Base-by-base conservation (phyloP, 2,888 invertebrate species). In the Lasioglossum malachurum region DNA sequence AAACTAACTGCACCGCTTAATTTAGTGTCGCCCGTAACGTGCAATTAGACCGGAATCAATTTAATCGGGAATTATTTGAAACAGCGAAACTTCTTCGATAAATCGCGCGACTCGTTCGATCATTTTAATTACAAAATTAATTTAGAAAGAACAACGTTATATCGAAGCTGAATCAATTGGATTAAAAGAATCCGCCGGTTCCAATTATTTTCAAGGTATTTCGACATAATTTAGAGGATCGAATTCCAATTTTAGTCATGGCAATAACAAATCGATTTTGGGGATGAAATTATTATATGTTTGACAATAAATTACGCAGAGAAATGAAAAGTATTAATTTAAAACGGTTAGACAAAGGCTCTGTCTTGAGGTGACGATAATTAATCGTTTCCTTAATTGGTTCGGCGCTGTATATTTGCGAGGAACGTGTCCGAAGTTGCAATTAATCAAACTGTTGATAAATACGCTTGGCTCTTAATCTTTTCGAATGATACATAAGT, bases 361-460 rank as follows among this genome's bases (percentile, higher is more conserved):
- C 53, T 72, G 44, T 53, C 27, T 35, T 41, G 35, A 72, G 74
- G 46, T 19, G 83, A 77, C 69, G 83, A 46, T 84, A 74, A 84
- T 84, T 84, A 84, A 84, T 84, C 49, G 74, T 82, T 82, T 77
- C 31, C 84, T 82, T 84, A 84, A 84, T 82, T 84, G 74, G 53
- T 57, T 74, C 31, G 27, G 35, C 49, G 71, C 35, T 67, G 46
- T 78, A 60, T 69, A 82, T 78, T 84, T 57, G 49, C 77, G 67
- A 73, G 38, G 44, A 41, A 77, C 53, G 4, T 1, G 46, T 44
- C 38, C 74, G 31, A 27, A 57, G 57, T 41, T 69, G 67, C 44
- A 19, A 84, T 84, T 84, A 84, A 83, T 84, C 77, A 83, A 49
- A 67, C 84, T 31, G 82, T 46, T 78, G 69, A 69, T 74, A 69